Conservation (phyloP, 2,113 vertebrate genomes). For the Epinephelus lanceolatus region DNA sequence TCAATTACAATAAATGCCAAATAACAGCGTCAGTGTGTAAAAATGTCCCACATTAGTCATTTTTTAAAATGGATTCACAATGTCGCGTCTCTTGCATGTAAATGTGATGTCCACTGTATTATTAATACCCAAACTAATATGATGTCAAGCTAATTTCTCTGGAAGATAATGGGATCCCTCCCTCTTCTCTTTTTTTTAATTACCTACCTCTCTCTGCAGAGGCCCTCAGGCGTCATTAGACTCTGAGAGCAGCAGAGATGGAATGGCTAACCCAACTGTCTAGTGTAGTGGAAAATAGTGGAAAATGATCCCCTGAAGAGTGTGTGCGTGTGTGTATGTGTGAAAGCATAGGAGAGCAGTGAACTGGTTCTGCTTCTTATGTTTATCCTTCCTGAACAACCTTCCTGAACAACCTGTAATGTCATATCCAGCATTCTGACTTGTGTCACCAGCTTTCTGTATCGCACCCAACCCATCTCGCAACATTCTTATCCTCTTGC, state of each 20-base stretch:
- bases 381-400: constrained; percentile 36
- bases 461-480: background rate
- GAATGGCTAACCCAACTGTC: constrained; percentile 50
- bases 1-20: background rate
- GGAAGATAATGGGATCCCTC: constrained; percentile 33
- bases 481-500: background rate
- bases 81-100: background rate
- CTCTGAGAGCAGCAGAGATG: constrained; percentile 44
- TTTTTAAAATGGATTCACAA: background rate
- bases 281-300: constrained; percentile 58
- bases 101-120: constrained; percentile 12
- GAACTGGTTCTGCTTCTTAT: constrained; percentile 23
- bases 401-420: constrained; percentile 17
- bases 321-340: background rate
- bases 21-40: background rate
- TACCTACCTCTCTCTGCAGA: constrained; percentile 33
- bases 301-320: constrained; percentile 52
- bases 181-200: constrained; percentile 32
- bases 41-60: background rate
- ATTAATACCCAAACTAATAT: constrained; percentile 21
- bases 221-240: constrained; percentile 52
- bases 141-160: constrained; percentile 32
- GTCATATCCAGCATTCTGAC: background rate
- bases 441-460: background rate
- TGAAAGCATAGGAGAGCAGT: constrained; percentile 14